Percentiles rank a stretch among this genome's conserved stretches.
Conservation (phyloP, 2,797 vertebrate species). For the Poecilia picta region DNA sequence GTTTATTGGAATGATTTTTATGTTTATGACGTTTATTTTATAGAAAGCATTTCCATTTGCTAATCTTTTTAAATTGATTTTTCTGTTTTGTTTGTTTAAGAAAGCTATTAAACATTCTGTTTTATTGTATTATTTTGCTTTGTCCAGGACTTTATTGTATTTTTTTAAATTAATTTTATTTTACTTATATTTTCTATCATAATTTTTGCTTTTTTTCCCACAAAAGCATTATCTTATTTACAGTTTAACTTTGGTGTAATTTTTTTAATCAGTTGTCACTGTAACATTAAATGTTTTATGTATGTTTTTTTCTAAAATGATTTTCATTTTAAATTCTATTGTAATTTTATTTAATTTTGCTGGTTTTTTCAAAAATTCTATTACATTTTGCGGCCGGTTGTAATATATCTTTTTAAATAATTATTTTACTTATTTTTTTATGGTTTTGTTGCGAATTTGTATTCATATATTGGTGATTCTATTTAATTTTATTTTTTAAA, state of each 20-base stretch:
- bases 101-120: background rate
- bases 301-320: background rate
- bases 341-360: background rate
- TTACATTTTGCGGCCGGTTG: background rate
- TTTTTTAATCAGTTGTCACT: background rate
- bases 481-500: background rate
- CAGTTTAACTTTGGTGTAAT: background rate
- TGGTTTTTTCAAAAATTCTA: background rate
- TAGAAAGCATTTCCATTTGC: background rate
- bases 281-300: too few species aligned
- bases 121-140: background rate
- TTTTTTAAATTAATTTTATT: background rate
- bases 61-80: background rate
- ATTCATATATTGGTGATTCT: background rate
- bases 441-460: background rate
- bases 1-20: background rate
- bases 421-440: background rate
- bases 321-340: background rate
- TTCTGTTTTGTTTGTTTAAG: background rate
- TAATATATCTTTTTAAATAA: background rate
- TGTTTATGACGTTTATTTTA: background rate
- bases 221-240: background rate
- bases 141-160: background rate
- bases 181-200: background rate
- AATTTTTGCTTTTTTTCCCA: background rate